Percentiles rank a stretch among this genome's conserved stretches.
Evolutionary conservation across 2,888 invertebrate species (phyloP).

Genomic region (Barypeithes pellucidus): DNA sequence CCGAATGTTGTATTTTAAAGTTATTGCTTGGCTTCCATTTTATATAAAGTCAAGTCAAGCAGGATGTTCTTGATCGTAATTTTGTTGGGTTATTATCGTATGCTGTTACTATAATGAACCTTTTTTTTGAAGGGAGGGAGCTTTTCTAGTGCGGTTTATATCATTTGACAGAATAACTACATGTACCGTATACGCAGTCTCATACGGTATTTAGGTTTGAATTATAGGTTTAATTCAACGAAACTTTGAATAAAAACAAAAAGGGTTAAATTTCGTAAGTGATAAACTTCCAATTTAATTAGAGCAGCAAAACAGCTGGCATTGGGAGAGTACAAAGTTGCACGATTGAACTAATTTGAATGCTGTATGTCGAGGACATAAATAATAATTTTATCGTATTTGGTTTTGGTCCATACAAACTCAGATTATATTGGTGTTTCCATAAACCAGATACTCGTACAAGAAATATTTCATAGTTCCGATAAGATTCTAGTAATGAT

Average conservation of each 20-base stretch:
- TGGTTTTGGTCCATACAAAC: slow-evolving; percentile 33
- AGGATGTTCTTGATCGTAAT: no score
- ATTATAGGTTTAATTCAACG: slow-evolving; percentile 6
- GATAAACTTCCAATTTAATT: slow-evolving; percentile 37
- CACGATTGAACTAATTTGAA: slow-evolving; percentile 44
- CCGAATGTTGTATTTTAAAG: slow-evolving; percentile 2
- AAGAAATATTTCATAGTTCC: slow-evolving; percentile 28
- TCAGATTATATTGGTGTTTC: slow-evolving; percentile 16
- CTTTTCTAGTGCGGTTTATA: no score
- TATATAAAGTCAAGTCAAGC: not conserved
- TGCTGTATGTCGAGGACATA: slow-evolving; percentile 37
- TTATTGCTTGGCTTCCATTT: not conserved
- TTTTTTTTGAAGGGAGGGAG: no score
- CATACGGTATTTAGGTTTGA: not conserved
- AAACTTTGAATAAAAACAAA: slow-evolving; percentile 21
- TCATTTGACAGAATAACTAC: no score
- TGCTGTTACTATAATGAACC: no score
- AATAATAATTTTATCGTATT: slow-evolving; percentile 47
- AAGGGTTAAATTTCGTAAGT: slow-evolving; percentile 9
- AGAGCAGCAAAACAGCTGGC: slow-evolving; percentile 29
- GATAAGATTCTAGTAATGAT: slow-evolving; percentile 20
- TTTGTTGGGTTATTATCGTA: no score
- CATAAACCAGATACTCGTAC: slow-evolving; percentile 23
- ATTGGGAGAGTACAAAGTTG: slow-evolving; percentile 35
- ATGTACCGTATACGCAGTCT: no score